phyloP scores from a whole-genome alignment of 1,140 invertebrate species.

The Harpegnathos saltator region DNA sequence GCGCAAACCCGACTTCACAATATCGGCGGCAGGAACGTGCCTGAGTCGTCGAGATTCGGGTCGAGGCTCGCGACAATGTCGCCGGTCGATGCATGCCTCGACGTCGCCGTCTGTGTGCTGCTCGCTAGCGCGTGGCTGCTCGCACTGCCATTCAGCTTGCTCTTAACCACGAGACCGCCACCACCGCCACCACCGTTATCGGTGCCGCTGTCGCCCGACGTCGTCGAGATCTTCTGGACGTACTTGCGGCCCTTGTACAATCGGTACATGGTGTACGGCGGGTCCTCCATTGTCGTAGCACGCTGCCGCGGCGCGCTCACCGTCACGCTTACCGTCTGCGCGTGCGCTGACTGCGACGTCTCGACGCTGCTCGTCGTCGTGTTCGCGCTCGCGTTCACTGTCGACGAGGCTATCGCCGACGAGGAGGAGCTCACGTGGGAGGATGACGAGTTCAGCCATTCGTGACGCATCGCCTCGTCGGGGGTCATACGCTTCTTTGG shows the following conservation, averaged over 20 bases:
- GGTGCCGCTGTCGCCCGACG: conserved; percentile 76
- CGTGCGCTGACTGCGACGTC: conserved; percentile 75
- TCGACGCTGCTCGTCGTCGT: conserved; percentile 75
- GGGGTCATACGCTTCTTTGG: conserved; percentile 96
- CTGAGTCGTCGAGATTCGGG: conserved; percentile 88
- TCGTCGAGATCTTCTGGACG: conserved; percentile 79
- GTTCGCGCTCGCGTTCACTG: conserved; percentile 70
- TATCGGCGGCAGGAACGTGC: conserved; percentile 89
- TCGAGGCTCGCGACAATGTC: conserved; percentile 86
- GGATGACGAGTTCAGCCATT: conserved; percentile 88
- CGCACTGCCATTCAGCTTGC: conserved; percentile 84
- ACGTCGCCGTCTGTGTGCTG: conserved; percentile 79
- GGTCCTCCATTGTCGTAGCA: conserved; percentile 81
- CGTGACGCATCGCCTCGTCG: conserved; percentile 93
- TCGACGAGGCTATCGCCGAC: conserved; percentile 79
- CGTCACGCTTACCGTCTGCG: conserved; percentile 78
- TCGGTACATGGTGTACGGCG: conserved; percentile 80
- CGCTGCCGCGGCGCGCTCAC: conserved; percentile 73
- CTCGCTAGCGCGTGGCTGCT: conserved; percentile 83
- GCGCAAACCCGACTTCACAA: conserved; percentile 84
- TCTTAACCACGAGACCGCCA: conserved; percentile 79
- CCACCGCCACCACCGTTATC: conserved; percentile 23
- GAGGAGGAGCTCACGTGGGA: conserved; percentile 79
- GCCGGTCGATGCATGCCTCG: conserved; percentile 84
- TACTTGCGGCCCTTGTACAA: conserved; percentile 82